Base-by-base conservation (phyloP, 2,113 vertebrate genomes). In the Haemorhous mexicanus region DNA sequence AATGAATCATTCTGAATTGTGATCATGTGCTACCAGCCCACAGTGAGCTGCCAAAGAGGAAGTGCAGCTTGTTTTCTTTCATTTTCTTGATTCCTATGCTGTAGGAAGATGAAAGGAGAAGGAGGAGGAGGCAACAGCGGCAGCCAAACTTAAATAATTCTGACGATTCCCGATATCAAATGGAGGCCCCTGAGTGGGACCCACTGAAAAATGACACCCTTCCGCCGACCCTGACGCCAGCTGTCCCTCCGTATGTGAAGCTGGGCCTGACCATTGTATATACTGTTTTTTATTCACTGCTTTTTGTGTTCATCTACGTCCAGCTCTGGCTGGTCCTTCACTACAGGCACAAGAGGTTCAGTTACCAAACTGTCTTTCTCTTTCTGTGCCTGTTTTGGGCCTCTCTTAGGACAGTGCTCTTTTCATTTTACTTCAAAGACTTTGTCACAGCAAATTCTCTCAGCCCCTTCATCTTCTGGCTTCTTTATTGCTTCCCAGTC, bases 331-430 rank as follows among this genome's bases (percentile, higher is more conserved):
- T 99, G 96, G 98, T 99, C 63, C 98, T 99, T 94, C 98, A 98
- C 84, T 99, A 99, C 97, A 95, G 99, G 93, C 99, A 99, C 98
- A 99, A 99, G 97, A 98, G 99, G 73, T 98, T 99, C 92, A 99
- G 99, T 97, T 99, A 99, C 97, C 99, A 99, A 98, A 99, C 99
- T 5, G 99, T 98, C 87, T 99, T 99, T 97, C 98, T 99, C 91
- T 99, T 99, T 96, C 98, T 99, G 96, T 99, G 99, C 98, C 98
- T 99, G 93, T 97, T 99, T 97, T 99, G 99, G 99, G 98, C 99
- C 84, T 99, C 99, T 24, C 98, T 99, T 69, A 98, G 99, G 76
- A 98, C 99, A 37, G 98, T 99, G 66, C 99, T 99, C 89, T 99
- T 99, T 97, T 99, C 99, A 82, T 99, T 99, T 97, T 99, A 99